Evolutionary conservation across 2,113 vertebrate species (phyloP), one percentile per base, ranked within the genome.

Genomic region (Rhinolophus sinicus): DNA sequence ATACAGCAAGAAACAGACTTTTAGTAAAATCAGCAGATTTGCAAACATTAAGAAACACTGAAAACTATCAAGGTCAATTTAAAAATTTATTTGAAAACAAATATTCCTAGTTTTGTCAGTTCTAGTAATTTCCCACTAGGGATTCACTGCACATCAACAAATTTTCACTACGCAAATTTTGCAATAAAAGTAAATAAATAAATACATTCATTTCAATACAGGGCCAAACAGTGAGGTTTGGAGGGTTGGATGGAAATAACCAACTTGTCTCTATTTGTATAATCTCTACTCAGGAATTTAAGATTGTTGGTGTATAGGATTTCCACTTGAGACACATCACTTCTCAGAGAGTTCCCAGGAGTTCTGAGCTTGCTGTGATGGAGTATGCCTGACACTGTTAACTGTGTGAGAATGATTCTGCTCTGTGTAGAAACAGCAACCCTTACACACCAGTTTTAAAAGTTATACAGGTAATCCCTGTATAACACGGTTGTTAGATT

Each of bases 61-160:
- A 97, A 97, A 98, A 95, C 97, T 97, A 98, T 97, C 97, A 97
- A 97, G 97, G 97, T 97, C 97, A 97, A 97, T 94, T 97, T 95
- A 95, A 97, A 93, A 98, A 97, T 92, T 78, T 92, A 97, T 94
- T 96, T 97, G 95, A 98, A 98, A 97, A 98, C 93, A 98, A 97
- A 97, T 97, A 98, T 95, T 97, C 38, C 86, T 95, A 93, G 89
- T 94, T 58, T 90, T 94, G 92, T 94, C 91, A 96, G 81, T 94
- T 95, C 88, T 96, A 96, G 96, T 97, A 95, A 97, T 92, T 97
- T 97, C 64, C 94, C 58, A 84, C 78, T 60, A 72, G 82, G 78
- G 82, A 94, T 80, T 97, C 56, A 83, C 65, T 76, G 58, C 50
- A 92, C 30, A 95, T 93, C 94, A 98, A 93, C 35, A 94, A 96